Percentiles rank a stretch among this genome's conserved stretches.
Conservation (phyloP, 2,888 invertebrate species). For the Eubasilissa splendida region DNA sequence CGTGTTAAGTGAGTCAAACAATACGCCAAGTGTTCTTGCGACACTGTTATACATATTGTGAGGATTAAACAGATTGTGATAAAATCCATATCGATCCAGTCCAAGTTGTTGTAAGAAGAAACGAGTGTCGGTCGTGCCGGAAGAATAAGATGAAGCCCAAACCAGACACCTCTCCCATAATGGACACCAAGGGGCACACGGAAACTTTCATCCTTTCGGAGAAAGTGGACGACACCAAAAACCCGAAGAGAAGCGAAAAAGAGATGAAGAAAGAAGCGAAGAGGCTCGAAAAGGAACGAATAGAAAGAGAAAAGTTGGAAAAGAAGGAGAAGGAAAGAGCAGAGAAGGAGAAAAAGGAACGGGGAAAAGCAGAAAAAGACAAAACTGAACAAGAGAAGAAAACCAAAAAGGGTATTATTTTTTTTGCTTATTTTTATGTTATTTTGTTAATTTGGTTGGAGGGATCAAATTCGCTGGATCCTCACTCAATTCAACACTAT, state of each 20-base stretch:
- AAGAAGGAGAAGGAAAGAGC: constrained; percentile 71
- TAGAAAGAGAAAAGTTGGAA: constrained; percentile 70
- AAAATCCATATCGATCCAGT: constrained; percentile 54
- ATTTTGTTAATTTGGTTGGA: too few species aligned
- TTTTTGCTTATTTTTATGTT: too few species aligned
- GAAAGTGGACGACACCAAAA: constrained; percentile 71
- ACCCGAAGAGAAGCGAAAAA: constrained; percentile 68
- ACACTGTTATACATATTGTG: neutral
- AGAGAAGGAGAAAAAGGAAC: constrained; percentile 68
- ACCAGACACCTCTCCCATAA: constrained; percentile 60
- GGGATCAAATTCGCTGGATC: too few species aligned
- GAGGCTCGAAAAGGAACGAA: constrained; percentile 70
- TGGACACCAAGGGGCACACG: constrained; percentile 58
- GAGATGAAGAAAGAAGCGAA: constrained; percentile 73
- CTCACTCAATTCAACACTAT: too few species aligned
- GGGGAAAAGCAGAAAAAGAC: constrained; percentile 59
- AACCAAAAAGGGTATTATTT: constrained; percentile 56
- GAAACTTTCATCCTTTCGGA: constrained; percentile 74
- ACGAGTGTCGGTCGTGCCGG: constrained; percentile 57
- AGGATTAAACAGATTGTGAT: constrained; percentile 42
- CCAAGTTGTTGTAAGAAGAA: constrained; percentile 59
- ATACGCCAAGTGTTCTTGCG: constrained; percentile 10
- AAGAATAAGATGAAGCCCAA: constrained; percentile 61
- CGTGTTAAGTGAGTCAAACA: constrained; percentile 6
- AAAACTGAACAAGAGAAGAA: constrained; percentile 50